Percentiles rank a stretch among this genome's conserved stretches.
phyloP scores from a whole-genome alignment of 2,888 invertebrate genomes.

The Tetrapedia diversipes region DNA sequence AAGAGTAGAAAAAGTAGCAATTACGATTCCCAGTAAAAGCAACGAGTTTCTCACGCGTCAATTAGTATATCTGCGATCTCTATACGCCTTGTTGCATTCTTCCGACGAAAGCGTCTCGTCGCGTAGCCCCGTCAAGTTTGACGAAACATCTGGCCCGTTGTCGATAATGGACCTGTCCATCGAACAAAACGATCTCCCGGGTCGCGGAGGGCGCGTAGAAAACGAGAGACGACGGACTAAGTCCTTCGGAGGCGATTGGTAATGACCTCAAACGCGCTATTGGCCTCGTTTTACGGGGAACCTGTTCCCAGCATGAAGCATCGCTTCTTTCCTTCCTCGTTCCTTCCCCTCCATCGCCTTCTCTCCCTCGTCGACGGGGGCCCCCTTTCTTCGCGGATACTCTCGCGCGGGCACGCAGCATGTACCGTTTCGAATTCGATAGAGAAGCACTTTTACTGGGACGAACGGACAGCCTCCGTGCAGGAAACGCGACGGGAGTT shows the following conservation, averaged over 20 bases:
- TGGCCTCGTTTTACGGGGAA: constrained; percentile 78
- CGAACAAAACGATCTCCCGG: neutral
- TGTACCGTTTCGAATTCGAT: constrained; percentile 55
- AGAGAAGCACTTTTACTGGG: constrained; percentile 52
- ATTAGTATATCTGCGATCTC: no score
- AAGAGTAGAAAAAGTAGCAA: no score
- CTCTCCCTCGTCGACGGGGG: constrained; percentile 4
- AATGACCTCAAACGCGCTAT: constrained; percentile 79
- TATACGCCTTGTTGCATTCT: no score
- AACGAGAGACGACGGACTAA: neutral
- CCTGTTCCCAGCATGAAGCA: constrained; percentile 71
- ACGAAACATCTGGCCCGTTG: neutral
- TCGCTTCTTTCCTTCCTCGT: constrained; percentile 53
- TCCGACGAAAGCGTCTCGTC: no score
- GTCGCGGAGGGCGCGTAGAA: neutral
- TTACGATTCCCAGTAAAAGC: no score
- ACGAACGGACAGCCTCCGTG: no score
- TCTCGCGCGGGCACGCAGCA: constrained; percentile 36
- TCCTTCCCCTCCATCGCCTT: neutral
- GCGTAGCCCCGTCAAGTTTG: no score
- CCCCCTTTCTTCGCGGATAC: constrained; percentile 50
- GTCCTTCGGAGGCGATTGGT: constrained; percentile 61
- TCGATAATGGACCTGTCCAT: constrained; percentile 5
- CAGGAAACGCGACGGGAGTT: no score
- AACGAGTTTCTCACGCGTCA: no score